phyloP scores from a whole-genome alignment of 2,888 invertebrate genomes.

The Tiphia femorata region DNA sequence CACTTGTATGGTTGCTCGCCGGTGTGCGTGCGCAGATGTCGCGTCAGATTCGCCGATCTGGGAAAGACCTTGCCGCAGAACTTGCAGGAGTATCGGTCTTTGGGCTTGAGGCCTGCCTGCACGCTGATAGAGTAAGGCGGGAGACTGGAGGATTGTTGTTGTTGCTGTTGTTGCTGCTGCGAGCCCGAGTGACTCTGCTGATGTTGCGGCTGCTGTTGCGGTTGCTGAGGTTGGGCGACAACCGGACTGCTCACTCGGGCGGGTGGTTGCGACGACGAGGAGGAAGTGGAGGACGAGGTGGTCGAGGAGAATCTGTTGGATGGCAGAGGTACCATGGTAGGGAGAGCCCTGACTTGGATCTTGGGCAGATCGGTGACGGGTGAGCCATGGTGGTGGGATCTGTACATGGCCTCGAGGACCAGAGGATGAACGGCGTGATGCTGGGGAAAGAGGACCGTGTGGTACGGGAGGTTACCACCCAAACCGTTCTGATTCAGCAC shows the following conservation, averaged over 20 bases:
- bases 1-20: slow-evolving; percentile 99
- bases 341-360: slow-evolving; percentile 65
- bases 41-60: slow-evolving; percentile 94
- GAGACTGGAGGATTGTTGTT: slow-evolving; percentile 30
- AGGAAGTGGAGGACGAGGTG: slow-evolving; percentile 60
- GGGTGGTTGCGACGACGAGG: slow-evolving; percentile 47
- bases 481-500: slow-evolving; percentile 61
- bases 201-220: slow-evolving; percentile 39
- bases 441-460: slow-evolving; percentile 64
- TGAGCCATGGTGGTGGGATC: slow-evolving; percentile 71
- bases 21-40: slow-evolving; percentile 97
- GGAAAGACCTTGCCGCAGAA: slow-evolving; percentile 98
- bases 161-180: slow-evolving; percentile 41
- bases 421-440: slow-evolving; percentile 76
- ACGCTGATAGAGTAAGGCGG: slow-evolving; percentile 42
- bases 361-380: slow-evolving; percentile 74
- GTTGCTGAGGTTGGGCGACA: slow-evolving; percentile 41
- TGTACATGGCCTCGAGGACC: slow-evolving; percentile 80
- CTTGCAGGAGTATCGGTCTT: slow-evolving; percentile 93
- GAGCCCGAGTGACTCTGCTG: slow-evolving; percentile 48
- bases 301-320: slow-evolving; percentile 68
- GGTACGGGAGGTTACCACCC: slow-evolving; percentile 53
- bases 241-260: slow-evolving; percentile 47
- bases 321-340: slow-evolving; percentile 66
- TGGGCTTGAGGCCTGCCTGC: slow-evolving; percentile 45